Evolutionary conservation across 1,140 invertebrate genomes (phyloP).

Genomic region (Leptopilina clavipes): DNA sequence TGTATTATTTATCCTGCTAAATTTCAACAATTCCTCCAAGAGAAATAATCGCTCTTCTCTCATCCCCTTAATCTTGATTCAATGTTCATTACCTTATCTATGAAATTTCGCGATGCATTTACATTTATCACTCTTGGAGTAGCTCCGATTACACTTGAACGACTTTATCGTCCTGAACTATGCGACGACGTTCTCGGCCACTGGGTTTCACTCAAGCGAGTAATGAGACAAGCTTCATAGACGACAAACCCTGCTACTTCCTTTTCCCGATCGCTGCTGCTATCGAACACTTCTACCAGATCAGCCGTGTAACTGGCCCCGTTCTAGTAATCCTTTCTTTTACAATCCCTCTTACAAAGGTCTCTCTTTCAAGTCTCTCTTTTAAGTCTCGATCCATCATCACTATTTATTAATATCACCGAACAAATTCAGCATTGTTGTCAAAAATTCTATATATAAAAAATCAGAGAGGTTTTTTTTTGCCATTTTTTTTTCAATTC

Average conservation of each 20-base stretch:
- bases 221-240: slow-evolving; percentile 51
- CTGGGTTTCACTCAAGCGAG: slow-evolving; percentile 39
- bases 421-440: too few relatives aligned
- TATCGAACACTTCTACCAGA: slow-evolving; percentile 54
- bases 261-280: slow-evolving; percentile 40
- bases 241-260: slow-evolving; percentile 46
- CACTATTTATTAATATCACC: not conserved
- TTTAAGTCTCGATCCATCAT: too few relatives aligned
- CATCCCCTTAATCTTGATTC: not conserved
- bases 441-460: too few relatives aligned
- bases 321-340: slow-evolving; percentile 42
- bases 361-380: not conserved
- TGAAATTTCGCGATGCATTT: slow-evolving; percentile 45
- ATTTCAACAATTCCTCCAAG: too few relatives aligned
- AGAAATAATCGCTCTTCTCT: not conserved
- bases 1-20: not conserved
- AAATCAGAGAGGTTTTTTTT: too few relatives aligned
- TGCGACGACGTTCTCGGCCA: slow-evolving; percentile 25
- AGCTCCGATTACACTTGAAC: slow-evolving; percentile 31
- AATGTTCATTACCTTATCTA: slow-evolving; percentile 16
- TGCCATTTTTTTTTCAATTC: not conserved
- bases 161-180: slow-evolving; percentile 42
- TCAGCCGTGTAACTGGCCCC: slow-evolving; percentile 53
- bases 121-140: slow-evolving; percentile 51
- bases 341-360: slow-evolving; percentile 23